Evolutionary conservation across 2,113 vertebrate species (phyloP).

Genomic region (Vulpes ferrilata): DNA sequence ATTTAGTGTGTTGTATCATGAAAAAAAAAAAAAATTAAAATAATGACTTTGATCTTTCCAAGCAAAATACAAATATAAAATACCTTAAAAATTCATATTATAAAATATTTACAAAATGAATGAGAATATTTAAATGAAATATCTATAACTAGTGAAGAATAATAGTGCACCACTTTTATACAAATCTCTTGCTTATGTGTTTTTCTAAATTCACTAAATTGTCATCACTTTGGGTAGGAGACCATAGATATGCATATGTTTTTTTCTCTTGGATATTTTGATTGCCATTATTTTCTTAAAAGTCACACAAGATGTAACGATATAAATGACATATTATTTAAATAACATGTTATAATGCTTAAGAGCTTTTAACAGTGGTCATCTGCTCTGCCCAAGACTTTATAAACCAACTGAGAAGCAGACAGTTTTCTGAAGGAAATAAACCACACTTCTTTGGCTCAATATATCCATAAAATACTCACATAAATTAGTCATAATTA

Average conservation of each 20-base stretch:
- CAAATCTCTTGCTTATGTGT: background rate
- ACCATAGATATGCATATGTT: background rate
- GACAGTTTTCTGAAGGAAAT: background rate
- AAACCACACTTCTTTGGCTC: background rate
- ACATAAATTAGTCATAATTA: background rate
- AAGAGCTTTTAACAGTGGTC: background rate
- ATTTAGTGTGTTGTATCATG: background rate
- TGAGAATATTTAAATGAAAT: background rate
- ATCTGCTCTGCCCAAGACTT: background rate
- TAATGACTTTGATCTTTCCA: background rate
- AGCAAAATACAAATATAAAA: background rate
- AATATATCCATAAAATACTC: background rate
- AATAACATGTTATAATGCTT: background rate
- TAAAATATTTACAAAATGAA: background rate
- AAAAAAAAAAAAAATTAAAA: conserved; percentile 34
- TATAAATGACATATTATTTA: background rate
- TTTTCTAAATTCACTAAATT: background rate
- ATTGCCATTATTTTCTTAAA: background rate
- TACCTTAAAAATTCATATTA: background rate
- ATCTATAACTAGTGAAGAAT: background rate
- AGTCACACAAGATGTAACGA: background rate
- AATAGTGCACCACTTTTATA: background rate
- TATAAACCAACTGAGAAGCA: background rate
- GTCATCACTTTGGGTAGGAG: background rate
- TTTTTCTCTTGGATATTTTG: background rate